Evolutionary conservation across 2,888 invertebrate species (phyloP), one percentile per base, ranked within the genome.

Genomic region (Drosophila prostipennis): DNA sequence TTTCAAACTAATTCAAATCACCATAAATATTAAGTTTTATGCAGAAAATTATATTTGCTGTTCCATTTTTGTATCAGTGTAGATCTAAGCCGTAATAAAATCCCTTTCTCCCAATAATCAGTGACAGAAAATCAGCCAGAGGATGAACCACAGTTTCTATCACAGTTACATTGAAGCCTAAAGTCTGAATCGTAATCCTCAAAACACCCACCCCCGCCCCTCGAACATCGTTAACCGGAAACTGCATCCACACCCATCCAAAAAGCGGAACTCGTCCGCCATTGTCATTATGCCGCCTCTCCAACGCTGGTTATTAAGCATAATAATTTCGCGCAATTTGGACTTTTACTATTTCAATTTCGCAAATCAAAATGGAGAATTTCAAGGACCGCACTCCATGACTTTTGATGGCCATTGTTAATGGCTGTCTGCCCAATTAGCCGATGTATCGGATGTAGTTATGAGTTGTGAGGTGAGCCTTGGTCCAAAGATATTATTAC

Each of bases 391-490:
- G 6, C 23, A 23, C 13, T 23, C 3, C 23, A 23, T 43, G 3
- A 23, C n/a, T 23, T 39, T 52, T 29, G 14, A 40, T 53, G 53
- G 40, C 43, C 43, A 43, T 29, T 59, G 23, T 46, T 46, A 11
- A 53, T 46, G 45, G 45, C 11, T 23, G 19, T 23, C 8, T 13
- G 61, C 16, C 32, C 46, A 61, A 61, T 61, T 61, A 55, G 46
- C 10, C 13, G 45, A 52, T 51, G 26, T 48, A 36, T 54, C 23
- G 55, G 13, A 55, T 34, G 39, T 40, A 23, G n/a, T 32, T 13
- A 26, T 34, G 10, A 8, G 11, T 3, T 6, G 6, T 3, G 32
- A 16, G 16, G 29, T 32, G 11, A 32, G 6, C 11, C 4, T 34
- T 34, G 34, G 4, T 1, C 34, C 11, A 11, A 34, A 5, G 34